A percentile compares a stretch with the other conserved stretches of the same genome.
Conservation (phyloP, 2,888 invertebrate species). For the Atethmia centrago region DNA sequence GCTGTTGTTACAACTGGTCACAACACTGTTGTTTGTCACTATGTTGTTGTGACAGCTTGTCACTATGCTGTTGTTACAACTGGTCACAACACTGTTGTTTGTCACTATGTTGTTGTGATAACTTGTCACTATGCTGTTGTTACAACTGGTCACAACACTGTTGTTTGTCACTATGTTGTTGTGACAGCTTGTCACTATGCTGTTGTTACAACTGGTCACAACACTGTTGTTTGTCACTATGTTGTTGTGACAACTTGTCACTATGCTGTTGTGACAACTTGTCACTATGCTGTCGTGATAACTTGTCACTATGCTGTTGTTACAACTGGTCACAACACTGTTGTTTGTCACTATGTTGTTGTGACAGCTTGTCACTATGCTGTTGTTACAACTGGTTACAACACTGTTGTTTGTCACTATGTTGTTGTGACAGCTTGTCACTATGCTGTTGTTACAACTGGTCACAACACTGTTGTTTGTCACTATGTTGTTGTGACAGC, state of each 20-base stretch:
- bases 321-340: too few relatives aligned
- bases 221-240: neutral
- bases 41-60: neutral
- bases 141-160: too few relatives aligned
- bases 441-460: too few relatives aligned
- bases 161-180: neutral
- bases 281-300: neutral
- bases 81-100: too few relatives aligned
- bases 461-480: too few relatives aligned
- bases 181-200: conserved; percentile 14
- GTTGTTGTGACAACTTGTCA: conserved; percentile 5
- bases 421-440: conserved; percentile 5
- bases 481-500: neutral
- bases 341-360: neutral
- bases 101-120: neutral
- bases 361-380: conserved; percentile 14
- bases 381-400: too few relatives aligned
- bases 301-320: conserved; percentile 22
- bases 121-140: conserved; percentile 22
- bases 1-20: too few relatives aligned
- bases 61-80: too few relatives aligned
- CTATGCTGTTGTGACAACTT: too few relatives aligned
- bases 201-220: too few relatives aligned
- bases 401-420: neutral
- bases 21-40: neutral